These are phyloP conservation scores for Enteromius mattozi DNA, from an alignment of 2,797 vertebrate genomes.

Conservation along the genomic window DNA sequence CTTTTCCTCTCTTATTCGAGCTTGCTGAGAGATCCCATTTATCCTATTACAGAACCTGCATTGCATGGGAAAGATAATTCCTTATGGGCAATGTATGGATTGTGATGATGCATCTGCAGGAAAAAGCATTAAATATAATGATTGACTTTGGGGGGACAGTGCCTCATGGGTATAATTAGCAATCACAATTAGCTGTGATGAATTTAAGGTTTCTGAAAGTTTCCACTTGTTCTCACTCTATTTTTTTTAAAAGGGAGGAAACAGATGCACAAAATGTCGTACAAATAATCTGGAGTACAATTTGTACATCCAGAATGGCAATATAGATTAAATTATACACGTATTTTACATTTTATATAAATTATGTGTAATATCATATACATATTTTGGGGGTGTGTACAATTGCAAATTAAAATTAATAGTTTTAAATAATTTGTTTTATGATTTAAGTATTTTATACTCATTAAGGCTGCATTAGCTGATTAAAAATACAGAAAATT, in stretches of 20 bases:
- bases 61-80: constrained; percentile 60
- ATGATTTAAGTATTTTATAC: not conserved
- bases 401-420: not conserved
- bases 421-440: not conserved
- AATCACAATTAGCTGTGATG: not conserved
- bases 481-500: not conserved
- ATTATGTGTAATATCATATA: not conserved
- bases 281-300: not conserved
- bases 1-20: constrained; percentile 39
- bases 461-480: not conserved
- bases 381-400: not conserved
- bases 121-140: not conserved
- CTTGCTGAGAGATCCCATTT: constrained; percentile 53
- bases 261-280: not conserved
- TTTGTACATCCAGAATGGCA: not conserved
- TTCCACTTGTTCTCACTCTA: not conserved
- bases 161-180: not conserved
- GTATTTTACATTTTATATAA: not conserved
- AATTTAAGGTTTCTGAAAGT: not conserved
- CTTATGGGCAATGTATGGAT: constrained; percentile 5
- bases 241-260: not conserved
- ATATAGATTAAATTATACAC: not conserved
- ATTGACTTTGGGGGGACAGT: not conserved
- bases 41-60: constrained; percentile 65
- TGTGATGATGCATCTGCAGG: not conserved